These are phyloP conservation scores for Rhagoletis zephyria DNA, from an alignment of 1,140 invertebrate genomes.

Conservation along the genomic window DNA sequence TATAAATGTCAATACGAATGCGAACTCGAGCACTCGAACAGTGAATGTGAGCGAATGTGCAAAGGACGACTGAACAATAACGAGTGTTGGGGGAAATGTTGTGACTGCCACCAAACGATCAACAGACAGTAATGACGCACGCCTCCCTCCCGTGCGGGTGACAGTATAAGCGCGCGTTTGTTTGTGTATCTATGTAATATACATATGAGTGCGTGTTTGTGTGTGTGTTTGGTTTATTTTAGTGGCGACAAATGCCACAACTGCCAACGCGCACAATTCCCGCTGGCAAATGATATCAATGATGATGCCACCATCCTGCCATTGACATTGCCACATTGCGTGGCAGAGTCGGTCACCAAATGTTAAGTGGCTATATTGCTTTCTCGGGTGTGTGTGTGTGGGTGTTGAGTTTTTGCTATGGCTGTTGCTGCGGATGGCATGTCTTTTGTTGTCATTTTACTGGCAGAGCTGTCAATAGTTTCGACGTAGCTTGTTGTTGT, in stretches of 20 bases:
- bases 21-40: not conserved
- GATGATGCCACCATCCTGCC: conserved; percentile 31
- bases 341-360: conserved; percentile 45
- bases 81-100: not conserved
- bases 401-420: not conserved
- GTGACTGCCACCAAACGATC: conserved; percentile 12
- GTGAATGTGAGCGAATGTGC: conserved; percentile 27
- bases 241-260: conserved; percentile 35
- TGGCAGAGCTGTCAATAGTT: conserved; percentile 17
- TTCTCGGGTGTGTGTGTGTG: not conserved
- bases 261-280: conserved; percentile 41
- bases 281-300: conserved; percentile 41
- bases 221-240: not conserved
- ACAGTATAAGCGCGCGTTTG: not conserved
- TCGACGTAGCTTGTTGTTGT: conserved; percentile 16
- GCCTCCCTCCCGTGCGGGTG: not conserved
- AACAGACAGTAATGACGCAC: not conserved
- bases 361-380: conserved; percentile 26
- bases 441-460: conserved; percentile 25
- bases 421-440: too few species aligned
- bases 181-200: too few species aligned
- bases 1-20: conserved; percentile 52
- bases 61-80: not conserved
- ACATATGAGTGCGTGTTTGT: not conserved
- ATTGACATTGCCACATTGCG: conserved; percentile 47